phyloP scores from a whole-genome alignment of 2,888 invertebrate genomes.

The Xylophagus ater region DNA sequence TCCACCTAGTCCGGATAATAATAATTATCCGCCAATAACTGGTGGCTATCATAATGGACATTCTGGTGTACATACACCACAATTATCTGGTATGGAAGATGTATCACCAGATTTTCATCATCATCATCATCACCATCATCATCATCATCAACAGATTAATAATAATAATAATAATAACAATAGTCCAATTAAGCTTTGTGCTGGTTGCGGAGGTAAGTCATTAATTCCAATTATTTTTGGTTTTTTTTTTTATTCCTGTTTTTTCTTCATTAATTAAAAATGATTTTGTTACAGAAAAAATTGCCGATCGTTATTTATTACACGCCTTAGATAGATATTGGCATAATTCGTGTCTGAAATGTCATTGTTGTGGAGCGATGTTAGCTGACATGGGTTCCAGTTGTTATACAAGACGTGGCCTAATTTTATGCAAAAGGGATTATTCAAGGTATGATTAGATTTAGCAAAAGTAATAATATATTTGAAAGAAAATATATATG shows the following conservation, averaged over 20 bases:
- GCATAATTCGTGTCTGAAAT: slow-evolving; percentile 93
- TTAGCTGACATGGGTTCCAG: slow-evolving; percentile 84
- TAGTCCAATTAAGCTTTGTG: slow-evolving; percentile 62
- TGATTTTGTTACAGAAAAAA: slow-evolving; percentile 48
- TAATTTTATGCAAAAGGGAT: slow-evolving; percentile 92
- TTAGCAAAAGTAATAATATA: not conserved
- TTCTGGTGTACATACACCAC: slow-evolving; percentile 32
- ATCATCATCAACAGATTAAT: slow-evolving; percentile 28
- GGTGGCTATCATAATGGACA: slow-evolving; percentile 41
- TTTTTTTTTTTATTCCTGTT: not conserved
- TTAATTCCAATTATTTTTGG: slow-evolving; percentile 8
- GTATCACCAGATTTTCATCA: slow-evolving; percentile 29
- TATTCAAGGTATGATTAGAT: slow-evolving; percentile 85
- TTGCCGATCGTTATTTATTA: slow-evolving; percentile 81
- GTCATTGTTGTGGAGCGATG: slow-evolving; percentile 79
- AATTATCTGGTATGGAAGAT: slow-evolving; percentile 34
- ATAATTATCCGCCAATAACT: slow-evolving; percentile 48
- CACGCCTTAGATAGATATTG: slow-evolving; percentile 90
- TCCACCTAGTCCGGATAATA: slow-evolving; percentile 63
- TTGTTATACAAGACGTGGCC: slow-evolving; percentile 85
- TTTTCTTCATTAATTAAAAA: too few relatives aligned
- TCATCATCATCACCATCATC: slow-evolving; percentile 23
- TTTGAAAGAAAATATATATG: not conserved
- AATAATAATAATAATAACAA: slow-evolving; percentile 31
- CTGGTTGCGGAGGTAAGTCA: slow-evolving; percentile 68